Conservation (phyloP, 2,113 vertebrate species). For the Egretta garzetta region DNA sequence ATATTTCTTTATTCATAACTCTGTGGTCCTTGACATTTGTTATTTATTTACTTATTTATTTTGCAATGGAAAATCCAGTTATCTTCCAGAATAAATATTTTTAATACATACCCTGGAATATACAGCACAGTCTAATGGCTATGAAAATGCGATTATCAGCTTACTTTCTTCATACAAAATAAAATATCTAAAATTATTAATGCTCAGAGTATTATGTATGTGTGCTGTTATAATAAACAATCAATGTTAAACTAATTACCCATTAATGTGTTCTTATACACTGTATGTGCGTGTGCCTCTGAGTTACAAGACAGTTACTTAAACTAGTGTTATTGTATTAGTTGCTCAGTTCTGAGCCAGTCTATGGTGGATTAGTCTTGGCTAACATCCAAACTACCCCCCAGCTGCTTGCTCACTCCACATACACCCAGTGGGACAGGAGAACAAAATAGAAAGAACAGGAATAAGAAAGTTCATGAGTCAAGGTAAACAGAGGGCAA, state of each 20-base stretch:
- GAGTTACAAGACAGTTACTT: not conserved
- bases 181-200: not conserved
- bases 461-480: not conserved
- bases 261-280: not conserved
- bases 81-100: not conserved
- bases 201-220: not conserved
- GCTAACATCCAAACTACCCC: not conserved
- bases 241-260: not conserved
- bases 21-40: not conserved
- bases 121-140: not conserved
- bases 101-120: not conserved
- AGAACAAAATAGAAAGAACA: not conserved
- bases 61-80: not conserved
- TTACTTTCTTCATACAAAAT: not conserved
- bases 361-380: not conserved
- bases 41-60: not conserved
- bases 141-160: not conserved
- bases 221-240: not conserved
- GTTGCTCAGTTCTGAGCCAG: not conserved
- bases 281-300: not conserved
- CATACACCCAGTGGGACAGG: no score
- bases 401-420: not conserved
- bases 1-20: not conserved
- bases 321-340: not conserved
- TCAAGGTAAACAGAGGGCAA: not conserved